phyloP scores from a whole-genome alignment of 2,797 vertebrate species.

The Spheniscus humboldti region DNA sequence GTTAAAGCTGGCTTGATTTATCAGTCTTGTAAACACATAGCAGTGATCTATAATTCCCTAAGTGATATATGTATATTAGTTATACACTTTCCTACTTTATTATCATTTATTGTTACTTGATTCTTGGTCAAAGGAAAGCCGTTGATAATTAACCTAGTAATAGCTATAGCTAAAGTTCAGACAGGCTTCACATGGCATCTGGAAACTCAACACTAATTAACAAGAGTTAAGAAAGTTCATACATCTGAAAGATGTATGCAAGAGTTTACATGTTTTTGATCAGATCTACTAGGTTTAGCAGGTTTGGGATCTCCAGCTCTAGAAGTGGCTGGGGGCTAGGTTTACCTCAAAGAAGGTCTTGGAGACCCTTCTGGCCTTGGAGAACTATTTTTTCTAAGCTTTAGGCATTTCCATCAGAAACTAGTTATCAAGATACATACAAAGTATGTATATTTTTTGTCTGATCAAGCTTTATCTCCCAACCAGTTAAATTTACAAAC shows the following conservation, averaged over 20 bases:
- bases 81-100: background rate
- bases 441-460: background rate
- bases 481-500: background rate
- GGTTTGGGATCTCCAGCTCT: background rate
- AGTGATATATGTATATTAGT: background rate
- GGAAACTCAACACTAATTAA: background rate
- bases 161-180: background rate
- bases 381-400: background rate
- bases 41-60: background rate
- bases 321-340: background rate
- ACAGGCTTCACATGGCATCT: background rate
- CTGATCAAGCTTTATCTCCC: background rate
- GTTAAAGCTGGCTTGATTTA: background rate
- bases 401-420: background rate
- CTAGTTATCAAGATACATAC: background rate
- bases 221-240: background rate
- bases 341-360: background rate
- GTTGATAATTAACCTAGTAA: background rate
- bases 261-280: background rate
- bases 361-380: background rate
- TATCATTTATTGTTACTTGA: background rate
- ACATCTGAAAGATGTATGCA: background rate
- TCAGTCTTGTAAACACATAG: background rate
- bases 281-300: background rate
- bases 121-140: background rate